Percentiles rank a stretch among this genome's conserved stretches.
These are phyloP conservation scores for Halesus radiatus DNA, from an alignment of 1,140 invertebrate genomes.

Conservation along the genomic window DNA sequence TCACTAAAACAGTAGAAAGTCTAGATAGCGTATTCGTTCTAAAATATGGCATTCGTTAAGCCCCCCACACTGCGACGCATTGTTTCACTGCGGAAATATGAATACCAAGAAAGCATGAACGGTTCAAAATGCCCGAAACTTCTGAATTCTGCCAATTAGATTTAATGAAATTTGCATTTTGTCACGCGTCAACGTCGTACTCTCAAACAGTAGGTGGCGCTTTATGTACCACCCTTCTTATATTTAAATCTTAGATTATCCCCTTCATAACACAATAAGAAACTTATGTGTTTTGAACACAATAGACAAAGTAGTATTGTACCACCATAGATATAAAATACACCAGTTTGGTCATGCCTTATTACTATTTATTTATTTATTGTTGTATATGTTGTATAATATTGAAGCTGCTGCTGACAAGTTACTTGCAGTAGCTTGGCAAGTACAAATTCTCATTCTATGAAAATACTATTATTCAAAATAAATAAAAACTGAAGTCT, in stretches of 20 bases:
- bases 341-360: no score
- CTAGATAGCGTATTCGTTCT: background rate
- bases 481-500: no score
- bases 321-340: no score
- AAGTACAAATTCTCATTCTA: no score
- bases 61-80: background rate
- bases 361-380: no score
- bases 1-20: no score
- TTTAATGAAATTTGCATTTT: constrained; percentile 37
- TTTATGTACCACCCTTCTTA: background rate
- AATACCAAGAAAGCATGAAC: constrained; percentile 21
- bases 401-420: no score
- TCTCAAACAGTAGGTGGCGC: background rate
- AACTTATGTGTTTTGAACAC: constrained; percentile 5
- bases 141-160: constrained; percentile 29
- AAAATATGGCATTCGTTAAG: constrained; percentile 12
- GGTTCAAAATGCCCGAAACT: background rate
- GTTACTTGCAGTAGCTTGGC: no score
- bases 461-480: no score
- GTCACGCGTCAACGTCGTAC: background rate
- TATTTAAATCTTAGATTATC: background rate
- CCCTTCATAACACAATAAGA: constrained; percentile 8
- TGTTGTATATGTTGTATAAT: no score
- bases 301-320: background rate
- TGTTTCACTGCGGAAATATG: constrained; percentile 9